Conservation (phyloP, 2,888 invertebrate species). For the Teleogryllus oceanicus region DNA sequence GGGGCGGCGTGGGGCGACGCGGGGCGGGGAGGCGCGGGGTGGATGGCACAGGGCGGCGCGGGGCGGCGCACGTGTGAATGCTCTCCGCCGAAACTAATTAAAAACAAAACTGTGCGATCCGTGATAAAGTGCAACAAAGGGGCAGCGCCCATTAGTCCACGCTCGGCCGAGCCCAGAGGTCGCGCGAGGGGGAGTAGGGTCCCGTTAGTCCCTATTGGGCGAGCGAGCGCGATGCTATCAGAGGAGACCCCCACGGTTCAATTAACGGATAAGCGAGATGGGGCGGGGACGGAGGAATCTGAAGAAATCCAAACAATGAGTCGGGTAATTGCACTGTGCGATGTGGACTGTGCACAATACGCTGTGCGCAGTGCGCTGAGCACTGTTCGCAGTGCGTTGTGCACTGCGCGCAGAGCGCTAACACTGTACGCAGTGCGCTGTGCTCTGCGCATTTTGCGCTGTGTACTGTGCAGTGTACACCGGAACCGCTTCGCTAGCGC, state of each 20-base stretch:
- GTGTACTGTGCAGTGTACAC: too few species aligned
- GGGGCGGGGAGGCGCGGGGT: too few species aligned
- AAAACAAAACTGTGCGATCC: slow-evolving; percentile 18
- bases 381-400: too few species aligned
- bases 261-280: not conserved
- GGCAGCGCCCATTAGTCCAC: not conserved
- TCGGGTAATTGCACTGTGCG: not conserved
- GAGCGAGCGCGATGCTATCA: not conserved
- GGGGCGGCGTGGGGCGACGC: too few species aligned
- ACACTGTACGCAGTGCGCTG: too few species aligned
- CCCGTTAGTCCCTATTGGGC: not conserved
- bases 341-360: too few species aligned
- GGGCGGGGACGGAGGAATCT: not conserved
- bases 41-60: too few species aligned
- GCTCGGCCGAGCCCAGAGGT: not conserved
- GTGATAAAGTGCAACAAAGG: slow-evolving; percentile 7
- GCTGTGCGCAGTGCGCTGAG: too few species aligned
- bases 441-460: too few species aligned
- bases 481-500: too few species aligned
- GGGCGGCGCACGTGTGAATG: not conserved
- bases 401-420: too few species aligned
- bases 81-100: slow-evolving; percentile 1
- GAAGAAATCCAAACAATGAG: slow-evolving; percentile 6
- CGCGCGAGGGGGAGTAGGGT: not conserved
- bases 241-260: not conserved